Evolutionary conservation across 1,140 invertebrate species (phyloP), one percentile per base, ranked within the genome.

Genomic region (Alviniconcha marisindica): DNA sequence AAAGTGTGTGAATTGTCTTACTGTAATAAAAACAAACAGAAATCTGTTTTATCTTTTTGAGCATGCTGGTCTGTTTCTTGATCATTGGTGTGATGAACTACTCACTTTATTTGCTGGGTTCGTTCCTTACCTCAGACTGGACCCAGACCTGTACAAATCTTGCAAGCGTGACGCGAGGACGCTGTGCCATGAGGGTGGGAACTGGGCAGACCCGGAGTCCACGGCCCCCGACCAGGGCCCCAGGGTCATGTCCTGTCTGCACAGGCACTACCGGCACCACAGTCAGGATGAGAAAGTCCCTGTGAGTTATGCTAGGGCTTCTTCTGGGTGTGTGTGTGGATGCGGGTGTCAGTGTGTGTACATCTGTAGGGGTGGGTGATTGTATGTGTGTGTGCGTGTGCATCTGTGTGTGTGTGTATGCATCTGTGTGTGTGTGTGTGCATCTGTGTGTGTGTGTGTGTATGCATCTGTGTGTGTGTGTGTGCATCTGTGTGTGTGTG

Each of bases 241-340:
- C 10, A 94, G 97, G 51, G 95, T 99, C 63, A 94, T 99, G 71
- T 97, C 98, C 38, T 99, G 98, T 94, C 95, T 99, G 15, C 99
- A 98, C 92, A 92, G 95, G 85, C 96, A 97, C 93, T 96, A 56
- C 73, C 81, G 42, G 15, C 54, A 96, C 54, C 97, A 97, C 92
- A 74, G 83, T 56, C 42, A 85, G 36, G 84, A 85, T 40, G 12
- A 42, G 0, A 28, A 82, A 44, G 42, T 42, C 24, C 66, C 63
- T 31, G 80, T 82, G 28, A 82, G 66, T 81, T 24, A 14, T 44
- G 28, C 24, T 31, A 31, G 0, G 28, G 36, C 36, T 71, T 33
- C 31, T 36, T 73, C 4, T 33, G 63, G 31, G 28, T 33, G 63
- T 66, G 63, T 66, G 63, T 66, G 63, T 66, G 63, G 31, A 33